phyloP scores from a whole-genome alignment of 2,797 vertebrate species.

The Caiman crocodilus region DNA sequence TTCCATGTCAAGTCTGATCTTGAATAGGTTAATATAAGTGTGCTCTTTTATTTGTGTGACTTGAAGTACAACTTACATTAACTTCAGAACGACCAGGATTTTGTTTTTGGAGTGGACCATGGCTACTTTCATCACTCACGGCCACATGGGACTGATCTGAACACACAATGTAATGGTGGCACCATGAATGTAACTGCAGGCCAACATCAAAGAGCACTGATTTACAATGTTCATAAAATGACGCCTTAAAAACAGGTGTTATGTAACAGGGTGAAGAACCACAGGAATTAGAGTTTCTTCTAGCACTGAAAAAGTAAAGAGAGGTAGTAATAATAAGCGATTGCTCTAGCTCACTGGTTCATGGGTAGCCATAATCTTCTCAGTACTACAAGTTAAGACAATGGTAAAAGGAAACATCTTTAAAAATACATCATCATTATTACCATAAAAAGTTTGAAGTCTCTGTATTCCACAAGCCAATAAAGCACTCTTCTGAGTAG shows the following conservation, averaged over 20 bases:
- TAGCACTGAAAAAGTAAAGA: neutral
- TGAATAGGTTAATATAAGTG: neutral
- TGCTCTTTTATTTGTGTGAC: neutral
- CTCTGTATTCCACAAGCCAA: neutral
- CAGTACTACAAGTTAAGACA: conserved; percentile 11
- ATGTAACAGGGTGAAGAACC: neutral
- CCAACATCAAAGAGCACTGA: neutral
- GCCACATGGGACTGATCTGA: neutral
- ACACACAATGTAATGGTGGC: neutral
- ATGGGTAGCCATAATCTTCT: neutral
- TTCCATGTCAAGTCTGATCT: neutral
- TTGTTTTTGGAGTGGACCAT: neutral
- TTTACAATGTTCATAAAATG: neutral
- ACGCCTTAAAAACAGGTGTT: neutral
- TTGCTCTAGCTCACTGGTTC: too few species aligned
- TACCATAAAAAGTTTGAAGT: neutral
- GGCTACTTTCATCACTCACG: neutral
- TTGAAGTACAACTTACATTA: neutral
- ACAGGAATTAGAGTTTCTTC: neutral
- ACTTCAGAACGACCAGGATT: neutral
- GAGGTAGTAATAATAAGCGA: neutral
- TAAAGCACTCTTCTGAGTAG: neutral
- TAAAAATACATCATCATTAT: neutral
- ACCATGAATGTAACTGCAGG: neutral
- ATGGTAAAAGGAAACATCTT: neutral